Evolutionary conservation across 2,797 vertebrate genomes (phyloP).

Genomic region (Holocentrus rufus): DNA sequence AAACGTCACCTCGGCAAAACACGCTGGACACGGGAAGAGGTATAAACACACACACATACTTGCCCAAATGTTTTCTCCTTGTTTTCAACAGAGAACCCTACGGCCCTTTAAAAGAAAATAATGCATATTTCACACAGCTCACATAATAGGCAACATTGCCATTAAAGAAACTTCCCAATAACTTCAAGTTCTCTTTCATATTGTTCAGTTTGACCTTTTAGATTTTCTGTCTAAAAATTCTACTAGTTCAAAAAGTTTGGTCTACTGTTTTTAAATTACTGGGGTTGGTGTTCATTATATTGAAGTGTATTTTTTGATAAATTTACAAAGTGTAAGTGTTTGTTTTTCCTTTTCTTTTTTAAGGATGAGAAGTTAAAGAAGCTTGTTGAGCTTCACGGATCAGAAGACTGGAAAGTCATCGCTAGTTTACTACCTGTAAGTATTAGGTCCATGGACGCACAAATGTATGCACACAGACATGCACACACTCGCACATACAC

Average conservation of each 20-base stretch:
- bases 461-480: no score
- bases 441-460: conserved; percentile 33
- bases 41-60: conserved; percentile 66
- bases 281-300: neutral
- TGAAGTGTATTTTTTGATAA: no score
- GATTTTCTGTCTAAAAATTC: conserved; percentile 1
- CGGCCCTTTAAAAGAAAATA: neutral
- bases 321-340: conserved; percentile 23
- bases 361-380: conserved; percentile 99
- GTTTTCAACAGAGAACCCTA: conserved; percentile 3
- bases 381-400: conserved; percentile 95
- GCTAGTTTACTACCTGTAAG: conserved; percentile 96
- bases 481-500: no score
- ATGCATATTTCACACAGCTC: neutral
- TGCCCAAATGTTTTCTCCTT: neutral
- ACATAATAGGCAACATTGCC: conserved; percentile 1
- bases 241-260: no score
- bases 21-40: conserved; percentile 98
- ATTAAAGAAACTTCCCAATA: conserved; percentile 7
- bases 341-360: conserved; percentile 40
- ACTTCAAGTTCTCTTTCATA: conserved; percentile 11
- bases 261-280: conserved; percentile 4
- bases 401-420: conserved; percentile 98
- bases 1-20: conserved; percentile 98
- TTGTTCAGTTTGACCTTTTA: conserved; percentile 50